Conservation (phyloP, 2,888 invertebrate genomes). For the Allygus modestus region DNA sequence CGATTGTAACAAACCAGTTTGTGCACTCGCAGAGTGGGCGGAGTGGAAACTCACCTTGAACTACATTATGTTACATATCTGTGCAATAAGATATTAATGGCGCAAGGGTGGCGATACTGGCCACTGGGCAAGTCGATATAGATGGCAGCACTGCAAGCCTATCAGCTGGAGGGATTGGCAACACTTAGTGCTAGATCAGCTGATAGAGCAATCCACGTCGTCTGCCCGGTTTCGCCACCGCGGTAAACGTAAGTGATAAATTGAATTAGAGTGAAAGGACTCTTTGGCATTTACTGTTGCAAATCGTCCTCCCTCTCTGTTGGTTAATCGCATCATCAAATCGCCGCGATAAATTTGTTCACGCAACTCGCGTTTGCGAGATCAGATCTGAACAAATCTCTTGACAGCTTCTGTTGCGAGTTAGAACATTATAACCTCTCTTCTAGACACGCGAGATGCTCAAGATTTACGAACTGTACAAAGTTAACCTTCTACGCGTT, state of each 20-base stretch:
- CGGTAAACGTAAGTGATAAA: slow-evolving; percentile 34
- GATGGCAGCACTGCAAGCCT: not conserved
- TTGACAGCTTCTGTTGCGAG: not conserved
- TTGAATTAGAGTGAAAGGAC: slow-evolving; percentile 42
- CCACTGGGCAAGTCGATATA: not conserved
- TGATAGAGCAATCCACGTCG: slow-evolving; percentile 17
- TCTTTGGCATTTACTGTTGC: slow-evolving; percentile 27
- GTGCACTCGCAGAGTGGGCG: slow-evolving; percentile 28
- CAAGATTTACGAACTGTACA: no score
- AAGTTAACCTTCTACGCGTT: no score
- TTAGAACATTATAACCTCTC: not conserved
- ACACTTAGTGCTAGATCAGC: slow-evolving; percentile 1
- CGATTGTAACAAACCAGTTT: slow-evolving; percentile 21
- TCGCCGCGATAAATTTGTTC: slow-evolving; percentile 5
- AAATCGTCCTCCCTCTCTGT: slow-evolving; percentile 21
- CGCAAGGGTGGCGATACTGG: slow-evolving; percentile 23
- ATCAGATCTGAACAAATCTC: slow-evolving; percentile 15
- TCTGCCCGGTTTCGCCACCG: slow-evolving; percentile 22
- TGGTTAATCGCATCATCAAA: slow-evolving; percentile 10
- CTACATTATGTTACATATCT: slow-evolving; percentile 26
- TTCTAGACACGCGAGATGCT: not conserved
- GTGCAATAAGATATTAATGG: slow-evolving; percentile 16
- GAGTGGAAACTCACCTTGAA: slow-evolving; percentile 30
- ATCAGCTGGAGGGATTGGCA: slow-evolving; percentile 22
- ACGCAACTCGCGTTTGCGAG: not conserved